Percentiles rank a stretch among this genome's conserved stretches.
Evolutionary conservation across 2,113 vertebrate species (phyloP).

Genomic region (Mugil cephalus): DNA sequence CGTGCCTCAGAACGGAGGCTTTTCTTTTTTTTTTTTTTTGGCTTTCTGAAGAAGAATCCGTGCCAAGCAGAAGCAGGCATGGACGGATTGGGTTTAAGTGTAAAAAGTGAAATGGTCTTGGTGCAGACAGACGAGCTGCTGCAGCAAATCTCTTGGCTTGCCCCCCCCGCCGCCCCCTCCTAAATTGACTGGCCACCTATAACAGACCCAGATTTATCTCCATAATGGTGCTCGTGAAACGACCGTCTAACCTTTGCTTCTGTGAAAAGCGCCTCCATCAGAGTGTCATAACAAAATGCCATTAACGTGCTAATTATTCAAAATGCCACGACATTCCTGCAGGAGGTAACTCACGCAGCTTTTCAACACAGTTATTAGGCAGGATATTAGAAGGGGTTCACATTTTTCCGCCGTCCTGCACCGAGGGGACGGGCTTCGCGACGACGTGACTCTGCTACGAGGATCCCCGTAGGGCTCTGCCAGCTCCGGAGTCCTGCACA

Average conservation of each 20-base stretch:
- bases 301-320: conserved; percentile 82
- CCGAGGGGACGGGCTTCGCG: conserved; percentile 3
- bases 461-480: conserved; percentile 24
- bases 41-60: conserved; percentile 2
- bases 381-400: conserved; percentile 75
- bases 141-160: conserved; percentile 41
- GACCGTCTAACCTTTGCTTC: conserved; percentile 74
- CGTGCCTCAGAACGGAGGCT: not conserved
- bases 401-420: conserved; percentile 67
- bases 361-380: conserved; percentile 82
- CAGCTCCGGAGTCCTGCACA: conserved; percentile 42
- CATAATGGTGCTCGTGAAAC: conserved; percentile 64
- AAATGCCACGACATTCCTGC: conserved; percentile 81
- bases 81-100: conserved; percentile 45
- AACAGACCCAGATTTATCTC: conserved; percentile 46
- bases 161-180: too few relatives aligned
- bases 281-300: conserved; percentile 66
- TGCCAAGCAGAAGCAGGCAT: conserved; percentile 15
- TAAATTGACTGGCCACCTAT: conserved; percentile 41
- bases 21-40: too few relatives aligned
- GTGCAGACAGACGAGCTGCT: conserved; percentile 47
- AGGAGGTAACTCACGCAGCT: conserved; percentile 69
- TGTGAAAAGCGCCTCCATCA: conserved; percentile 51
- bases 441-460: conserved; percentile 12
- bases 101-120: conserved; percentile 61